phyloP scores from a whole-genome alignment of 1,140 invertebrate species.

The Lepidostoma basale region DNA sequence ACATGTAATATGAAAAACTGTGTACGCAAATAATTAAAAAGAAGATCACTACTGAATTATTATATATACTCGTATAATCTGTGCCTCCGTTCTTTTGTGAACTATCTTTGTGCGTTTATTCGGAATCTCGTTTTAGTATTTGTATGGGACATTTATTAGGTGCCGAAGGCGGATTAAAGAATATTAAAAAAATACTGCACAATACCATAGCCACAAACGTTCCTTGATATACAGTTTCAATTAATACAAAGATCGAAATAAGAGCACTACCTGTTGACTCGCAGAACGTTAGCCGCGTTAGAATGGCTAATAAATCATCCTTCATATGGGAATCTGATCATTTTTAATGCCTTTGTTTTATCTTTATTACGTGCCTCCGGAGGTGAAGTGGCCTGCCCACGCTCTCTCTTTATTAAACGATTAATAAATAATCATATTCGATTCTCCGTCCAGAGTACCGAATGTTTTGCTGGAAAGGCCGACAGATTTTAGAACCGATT shows the following conservation, averaged over 20 bases:
- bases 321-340: slow-evolving; percentile 44
- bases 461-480: slow-evolving; percentile 9
- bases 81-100: too few species aligned
- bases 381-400: slow-evolving; percentile 42
- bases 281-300: slow-evolving; percentile 14
- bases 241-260: slow-evolving; percentile 13
- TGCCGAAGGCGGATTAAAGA: too few species aligned
- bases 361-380: slow-evolving; percentile 46
- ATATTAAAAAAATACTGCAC: too few species aligned
- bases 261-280: slow-evolving; percentile 15
- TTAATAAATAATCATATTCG: slow-evolving; percentile 44
- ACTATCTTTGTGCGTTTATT: too few species aligned
- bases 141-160: too few species aligned
- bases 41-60: too few species aligned
- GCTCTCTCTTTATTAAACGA: slow-evolving; percentile 44
- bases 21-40: too few species aligned
- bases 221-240: slow-evolving; percentile 7
- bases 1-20: too few species aligned
- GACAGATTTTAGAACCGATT: neutral
- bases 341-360: slow-evolving; percentile 46
- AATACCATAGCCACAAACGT: neutral
- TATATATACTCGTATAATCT: too few species aligned
- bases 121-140: too few species aligned
- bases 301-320: slow-evolving; percentile 41
- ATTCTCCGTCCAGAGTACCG: slow-evolving; percentile 5